phyloP scores from a whole-genome alignment of 2,797 vertebrate genomes.

The Hylomyscus alleni region DNA sequence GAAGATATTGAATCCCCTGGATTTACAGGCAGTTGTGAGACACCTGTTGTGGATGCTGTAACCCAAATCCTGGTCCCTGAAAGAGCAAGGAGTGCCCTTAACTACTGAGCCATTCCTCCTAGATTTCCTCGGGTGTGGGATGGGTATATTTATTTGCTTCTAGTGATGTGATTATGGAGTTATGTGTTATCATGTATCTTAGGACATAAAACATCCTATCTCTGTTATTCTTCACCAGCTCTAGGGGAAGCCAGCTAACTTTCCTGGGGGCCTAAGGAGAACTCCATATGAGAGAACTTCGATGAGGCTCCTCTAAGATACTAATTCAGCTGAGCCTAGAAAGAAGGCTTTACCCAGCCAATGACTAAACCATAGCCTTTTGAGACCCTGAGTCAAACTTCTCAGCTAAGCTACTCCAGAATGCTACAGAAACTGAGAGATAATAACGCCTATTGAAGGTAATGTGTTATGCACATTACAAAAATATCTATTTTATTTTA shows the following conservation, averaged over 20 bases:
- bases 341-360: neutral
- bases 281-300: neutral
- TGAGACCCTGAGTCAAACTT: neutral
- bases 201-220: neutral
- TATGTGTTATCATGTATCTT: neutral
- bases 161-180: neutral
- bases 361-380: neutral
- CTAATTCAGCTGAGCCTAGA: neutral
- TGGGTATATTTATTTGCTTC: neutral
- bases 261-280: neutral
- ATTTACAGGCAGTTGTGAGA: neutral
- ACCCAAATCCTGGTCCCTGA: neutral
- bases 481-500: slow-evolving; percentile 22
- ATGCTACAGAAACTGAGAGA: neutral
- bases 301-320: neutral
- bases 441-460: neutral
- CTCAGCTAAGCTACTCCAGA: neutral
- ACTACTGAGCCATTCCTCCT: neutral
- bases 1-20: neutral
- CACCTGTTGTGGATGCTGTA: too few species aligned
- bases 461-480: neutral
- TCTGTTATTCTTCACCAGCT: neutral
- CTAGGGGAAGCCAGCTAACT: neutral
- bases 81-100: neutral
- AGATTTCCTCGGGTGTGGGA: neutral